Evolutionary conservation across 2,888 invertebrate species (phyloP), one percentile per base, ranked within the genome.

Genomic region (Seira ritae): DNA sequence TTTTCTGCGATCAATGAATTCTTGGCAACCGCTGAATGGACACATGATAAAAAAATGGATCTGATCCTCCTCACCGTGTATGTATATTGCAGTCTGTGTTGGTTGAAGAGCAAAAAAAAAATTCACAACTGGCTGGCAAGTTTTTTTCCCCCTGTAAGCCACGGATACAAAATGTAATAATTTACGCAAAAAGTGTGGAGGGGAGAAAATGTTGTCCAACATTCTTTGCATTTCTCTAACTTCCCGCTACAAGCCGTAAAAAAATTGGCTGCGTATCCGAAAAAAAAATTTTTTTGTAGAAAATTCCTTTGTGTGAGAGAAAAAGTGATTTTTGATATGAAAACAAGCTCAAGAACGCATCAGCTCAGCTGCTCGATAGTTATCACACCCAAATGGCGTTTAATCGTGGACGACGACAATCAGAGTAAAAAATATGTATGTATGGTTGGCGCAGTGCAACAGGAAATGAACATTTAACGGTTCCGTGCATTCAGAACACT

Each of bases 11-110:
- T 31, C 31, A 31, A 76, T 55, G 67, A 77, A 72, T 73, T 82
- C 68, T 82, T 82, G 82, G 82, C 82, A 82, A 72, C 82, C 73
- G 77, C 71, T 82, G 77, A 82, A 82, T 82, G 77, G 76, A 76
- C 77, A 67, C 66, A 50, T 46, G 20, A 62, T 72, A 76, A 67
- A 77, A 81, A 75, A 65, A 20, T 31, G 31, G 31, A 31, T 31
- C 31, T 31, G 3, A 2, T 31, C 31, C 2, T 8, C 8, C 31
- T 4, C 31, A 31, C 31, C 31, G n/a, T n/a, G n/a, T n/a, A n/a
- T n/a, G n/a, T n/a, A n/a, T n/a, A 31, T 31, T 31, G 31, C 31
- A 31, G 31, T 31, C 2, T 31, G 2, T 31, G 31, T n/a, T n/a
- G 8, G 31, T 31, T 31, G 31, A 31, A 31, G 31, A 31, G 31